Base-by-base conservation (phyloP, 2,888 invertebrate species). In the Lasioglossum vierecki region DNA sequence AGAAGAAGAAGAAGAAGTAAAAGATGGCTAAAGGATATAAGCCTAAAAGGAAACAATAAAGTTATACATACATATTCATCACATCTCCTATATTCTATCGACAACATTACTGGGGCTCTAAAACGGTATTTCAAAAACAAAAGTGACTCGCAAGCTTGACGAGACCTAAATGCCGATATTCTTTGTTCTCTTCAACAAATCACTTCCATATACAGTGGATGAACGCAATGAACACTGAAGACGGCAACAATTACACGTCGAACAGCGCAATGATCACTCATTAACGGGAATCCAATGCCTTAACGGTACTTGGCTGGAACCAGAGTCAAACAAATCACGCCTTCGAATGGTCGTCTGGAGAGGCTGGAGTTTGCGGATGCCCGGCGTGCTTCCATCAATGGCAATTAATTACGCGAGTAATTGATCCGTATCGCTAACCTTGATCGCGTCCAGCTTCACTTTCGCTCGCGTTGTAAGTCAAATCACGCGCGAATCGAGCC, bases 401-500 rank as follows among this genome's bases (percentile, higher is more conserved):
- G 57, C 46, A 49, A 78, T 85, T 84, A 89, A 84, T 85, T 76
- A 76, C 85, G 71, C 70, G 72, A 30, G 79, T 85, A 79, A 85
- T 88, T 80, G 82, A 84, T 73, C 81, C 39, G 76, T 80, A 76
- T 84, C 81, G 82, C 84, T 82, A 84, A 85, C 76, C 84, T 79
- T 79, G 88, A 80, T 83, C 86, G 70, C 60, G 73, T 80, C 39
- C 35, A 9, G 53, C 84, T 77, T 89, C 85, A 84, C 85, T 89
- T 89, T 89, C 82, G 83, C 77, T 44, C 30, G 39, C 30, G 83
- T 83, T 77, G 90, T 66, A 53, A 53, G 22, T 53, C 89, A 63
- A 86, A 86, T 89, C 88, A 89, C 82, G 88, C 80, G 75, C 71
- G 84, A 79, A 83, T 84, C 70, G 80, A 70, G 44, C 39, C 80